Evolutionary conservation across 2,113 vertebrate genomes (phyloP), one percentile per base, ranked within the genome.

Genomic region (Etheostoma spectabile): DNA sequence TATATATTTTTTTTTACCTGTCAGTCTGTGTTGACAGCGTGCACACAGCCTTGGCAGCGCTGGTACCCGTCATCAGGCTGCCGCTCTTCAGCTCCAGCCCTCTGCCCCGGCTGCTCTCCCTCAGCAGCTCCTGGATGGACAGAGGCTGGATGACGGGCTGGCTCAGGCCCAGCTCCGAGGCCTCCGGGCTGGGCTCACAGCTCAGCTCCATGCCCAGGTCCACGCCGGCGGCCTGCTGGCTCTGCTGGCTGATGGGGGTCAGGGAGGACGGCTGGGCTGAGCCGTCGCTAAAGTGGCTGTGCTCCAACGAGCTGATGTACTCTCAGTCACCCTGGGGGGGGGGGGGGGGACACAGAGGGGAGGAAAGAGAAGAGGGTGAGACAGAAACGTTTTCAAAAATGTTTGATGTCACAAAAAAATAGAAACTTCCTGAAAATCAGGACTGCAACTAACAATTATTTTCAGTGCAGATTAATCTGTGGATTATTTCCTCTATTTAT

Each of bases 271-370:
- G 91, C 89, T 97, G 97, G 0, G 92, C 86, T n/a, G 95, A 79
- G 27, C 96, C 93, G 0, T 99, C 98, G 0, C 98, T 96, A 95
- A 99, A 99, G 93, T 99, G 98, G 4, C 88, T 96, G 93, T 99
- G 98, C 88, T 99, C 98, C 93, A 99, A 64, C 0, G 96, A 97
- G 84, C 97, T 97, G 89, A 99, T 96, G 69, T 98, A 99, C 84
- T 99, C 98, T 99, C 98, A 0, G 96, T 98, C 27, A 99, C 98
- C 89, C 98, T 98, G 53, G 33, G 35, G 35, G 35, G 35, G 35
- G 35, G 7, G 7, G 22, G 16, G 60, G n/a, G n/a, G n/a, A n/a
- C n/a, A 60, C 21, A 63, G 42, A 30, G 7, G 2, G 4, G 13
- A 48, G 55, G 27, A 8, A 38, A 10, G 21, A 45, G 11, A 45